Conservation (phyloP, 2,888 invertebrate genomes). For the Diarsia brunnea region DNA sequence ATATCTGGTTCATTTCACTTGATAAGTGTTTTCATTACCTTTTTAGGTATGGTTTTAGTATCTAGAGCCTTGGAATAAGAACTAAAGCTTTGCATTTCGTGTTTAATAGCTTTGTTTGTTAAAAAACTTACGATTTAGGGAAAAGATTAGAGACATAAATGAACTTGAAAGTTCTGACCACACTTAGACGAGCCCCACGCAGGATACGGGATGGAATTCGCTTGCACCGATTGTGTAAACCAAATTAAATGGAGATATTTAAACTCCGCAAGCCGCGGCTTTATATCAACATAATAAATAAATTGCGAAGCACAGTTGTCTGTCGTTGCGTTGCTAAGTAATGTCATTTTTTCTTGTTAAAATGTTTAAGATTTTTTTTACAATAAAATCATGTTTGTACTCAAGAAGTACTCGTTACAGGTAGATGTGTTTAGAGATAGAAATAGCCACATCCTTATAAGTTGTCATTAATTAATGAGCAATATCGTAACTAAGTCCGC, state of each 20-base stretch:
- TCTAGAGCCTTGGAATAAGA: neutral
- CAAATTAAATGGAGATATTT: neutral
- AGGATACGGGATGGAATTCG: neutral
- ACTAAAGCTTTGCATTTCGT: neutral
- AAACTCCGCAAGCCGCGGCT: neutral
- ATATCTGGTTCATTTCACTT: conserved; percentile 46
- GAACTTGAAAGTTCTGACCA: neutral
- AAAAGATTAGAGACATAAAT: neutral
- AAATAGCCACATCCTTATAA: neutral
- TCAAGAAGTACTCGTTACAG: neutral
- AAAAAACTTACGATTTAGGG: neutral
- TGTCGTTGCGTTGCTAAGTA: neutral
- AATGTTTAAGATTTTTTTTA: neutral
- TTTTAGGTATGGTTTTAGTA: conserved; percentile 14
- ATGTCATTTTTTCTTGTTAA: neutral
- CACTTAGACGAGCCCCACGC: neutral
- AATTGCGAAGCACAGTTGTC: neutral
- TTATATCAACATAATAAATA: neutral
- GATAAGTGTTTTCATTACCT: conserved; percentile 44
- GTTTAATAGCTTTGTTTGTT: neutral
- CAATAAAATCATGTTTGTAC: neutral
- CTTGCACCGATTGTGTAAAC: neutral
- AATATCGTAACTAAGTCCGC: neutral
- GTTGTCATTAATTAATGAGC: conserved; percentile 17
- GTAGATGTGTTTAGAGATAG: neutral